Base-by-base conservation (phyloP, 2,888 invertebrate genomes). In the Troides oblongomaculatus region DNA sequence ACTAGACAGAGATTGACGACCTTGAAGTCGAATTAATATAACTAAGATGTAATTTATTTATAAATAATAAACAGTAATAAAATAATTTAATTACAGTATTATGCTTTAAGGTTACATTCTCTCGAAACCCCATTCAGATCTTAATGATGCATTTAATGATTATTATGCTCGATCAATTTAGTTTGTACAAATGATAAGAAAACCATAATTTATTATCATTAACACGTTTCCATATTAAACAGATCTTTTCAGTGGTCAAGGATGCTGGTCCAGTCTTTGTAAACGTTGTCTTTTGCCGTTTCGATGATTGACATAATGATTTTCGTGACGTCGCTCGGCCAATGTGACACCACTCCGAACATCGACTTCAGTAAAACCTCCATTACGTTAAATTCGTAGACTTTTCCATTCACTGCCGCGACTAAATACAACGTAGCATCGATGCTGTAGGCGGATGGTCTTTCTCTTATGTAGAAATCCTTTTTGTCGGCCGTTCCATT, bases 301-400 rank as follows among this genome's bases (percentile, higher is more conserved):
- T 84, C 85, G 50, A 88, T 82, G 2, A 86, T 77, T 0, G 88
- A 84, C 79, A 84, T 80, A 0, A 89, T 75, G 25, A 88, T 81
- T 68, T 82, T 84, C 0, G 79, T 81, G 0, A 88, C 73, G 75
- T 86, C 84, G 59, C 71, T 78, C 0, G 84, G 81, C 78, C 79
- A 81, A 2, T 78, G 75, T 0, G 75, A 70, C 0, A 76, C 64
- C 0, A 79, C 71, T 0, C 84, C 81, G 72, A 87, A 89, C 84
- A 89, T 85, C 0, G 88, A 86, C 23, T 82, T 80, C 1, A 87
- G 65, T 8, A 89, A 62, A 0, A 84, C 78, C 30, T 89, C 89
- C 84, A 89, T 85, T 0, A 89, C 82, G 76, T 89, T 88, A 71
- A 85, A 87, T 64, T 89, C 89, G 68, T 86, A 89, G 68, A 89